Base-by-base conservation (phyloP, 2,797 vertebrate genomes). In the Artibeus jamaicensis region DNA sequence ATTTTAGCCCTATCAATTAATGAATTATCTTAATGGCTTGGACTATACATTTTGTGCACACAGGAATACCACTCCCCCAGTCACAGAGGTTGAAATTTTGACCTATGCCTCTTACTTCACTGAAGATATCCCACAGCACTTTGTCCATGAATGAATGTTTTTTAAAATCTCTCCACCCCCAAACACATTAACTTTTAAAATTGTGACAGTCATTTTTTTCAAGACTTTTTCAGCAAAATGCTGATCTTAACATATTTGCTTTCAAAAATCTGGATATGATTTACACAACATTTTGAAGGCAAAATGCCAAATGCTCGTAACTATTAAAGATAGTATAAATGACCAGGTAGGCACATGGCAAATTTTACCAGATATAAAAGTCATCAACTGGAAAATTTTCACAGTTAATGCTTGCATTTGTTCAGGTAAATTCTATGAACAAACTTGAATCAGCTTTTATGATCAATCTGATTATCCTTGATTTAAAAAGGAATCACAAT, bases 261-360 rank as follows among this genome's bases (percentile, higher is more conserved):
- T 95, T 94, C 42, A 86, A 89, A 95, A 96, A 91, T 94, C 89
- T 97, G 85, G 68, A 91, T 97, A 67, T 96, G 70, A 93, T 96
- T 97, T 96, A 86, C 1, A 0, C 71, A 96, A 92, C 89, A 95
- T 88, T 95, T 92, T 19, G 44, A 94, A 37, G 84, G 77, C 77
- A 92, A 87, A 82, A 91, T 83, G 76, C 88, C 76, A 97, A 97
- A 94, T 92, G 14, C 7, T 93, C 46, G 84, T 19, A 93, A 95
- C 76, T 84, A 76, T 84, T 96, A 86, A 95, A 90, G 78, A 92
- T 24, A 76, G 44, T 78, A 68, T 90, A 93, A 95, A 94, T 93
- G 91, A 90, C 91, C 95, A 90, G 78, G 34, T 12, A 70, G 34
- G 55, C 4, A 0, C 70, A 34, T 4, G 93, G 70, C 94, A 94